Evolutionary conservation across 2,888 invertebrate species (phyloP).

Genomic region (Ophion obscuratus): DNA sequence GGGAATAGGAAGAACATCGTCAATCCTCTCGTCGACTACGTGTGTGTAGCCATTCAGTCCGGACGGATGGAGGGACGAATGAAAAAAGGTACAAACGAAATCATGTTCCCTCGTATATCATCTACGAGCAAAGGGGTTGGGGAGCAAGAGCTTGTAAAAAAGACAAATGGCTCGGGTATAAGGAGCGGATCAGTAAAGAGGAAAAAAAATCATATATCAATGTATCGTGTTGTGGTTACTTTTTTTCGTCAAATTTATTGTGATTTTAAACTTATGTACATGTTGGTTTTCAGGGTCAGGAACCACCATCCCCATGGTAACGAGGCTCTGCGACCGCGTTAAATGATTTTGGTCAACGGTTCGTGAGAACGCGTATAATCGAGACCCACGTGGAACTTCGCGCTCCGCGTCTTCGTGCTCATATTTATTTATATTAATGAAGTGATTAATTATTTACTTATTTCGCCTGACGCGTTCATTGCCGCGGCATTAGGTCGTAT

Average conservation of each 20-base stretch:
- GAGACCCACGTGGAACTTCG: no score
- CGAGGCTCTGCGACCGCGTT: background rate
- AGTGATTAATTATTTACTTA: no score
- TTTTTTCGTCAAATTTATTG: background rate
- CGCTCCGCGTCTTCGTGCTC: no score
- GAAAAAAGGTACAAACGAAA: slow-evolving; percentile 25
- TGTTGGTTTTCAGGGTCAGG: background rate
- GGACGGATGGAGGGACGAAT: slow-evolving; percentile 36
- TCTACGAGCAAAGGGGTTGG: slow-evolving; percentile 4
- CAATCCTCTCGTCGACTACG: slow-evolving; percentile 35
- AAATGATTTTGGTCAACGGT: background rate
- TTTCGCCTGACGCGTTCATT: no score
- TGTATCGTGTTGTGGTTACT: background rate
- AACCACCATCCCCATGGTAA: background rate
- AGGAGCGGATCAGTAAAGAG: background rate
- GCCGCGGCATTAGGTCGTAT: no score
- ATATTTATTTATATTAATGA: no score
- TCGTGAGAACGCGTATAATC: no score
- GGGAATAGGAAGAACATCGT: slow-evolving; percentile 68
- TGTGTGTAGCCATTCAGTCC: slow-evolving; percentile 25
- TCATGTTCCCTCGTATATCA: background rate
- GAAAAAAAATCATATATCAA: slow-evolving; percentile 8
- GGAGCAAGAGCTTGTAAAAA: slow-evolving; percentile 4
- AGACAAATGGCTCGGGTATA: slow-evolving; percentile 12
- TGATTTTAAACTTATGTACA: background rate